These are phyloP conservation scores for Sardinella longiceps DNA, from an alignment of 2,797 vertebrate species.

Conservation along the genomic window DNA sequence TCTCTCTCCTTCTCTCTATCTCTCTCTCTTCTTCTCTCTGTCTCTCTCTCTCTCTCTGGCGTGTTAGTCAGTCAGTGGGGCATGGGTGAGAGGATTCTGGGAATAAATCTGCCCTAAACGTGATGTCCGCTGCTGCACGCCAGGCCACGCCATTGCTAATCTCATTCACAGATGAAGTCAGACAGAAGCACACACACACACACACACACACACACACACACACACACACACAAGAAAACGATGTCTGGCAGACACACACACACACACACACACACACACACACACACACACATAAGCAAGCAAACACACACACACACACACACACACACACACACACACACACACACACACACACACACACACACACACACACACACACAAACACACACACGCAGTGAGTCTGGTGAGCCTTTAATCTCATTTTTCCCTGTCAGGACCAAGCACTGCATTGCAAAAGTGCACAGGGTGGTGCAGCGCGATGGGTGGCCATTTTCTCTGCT, in stretches of 20 bases:
- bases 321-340: slow-evolving; percentile 10
- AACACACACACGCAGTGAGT: neutral
- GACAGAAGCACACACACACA: neutral
- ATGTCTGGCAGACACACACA: neutral
- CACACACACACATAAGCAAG: neutral
- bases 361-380: slow-evolving; percentile 2
- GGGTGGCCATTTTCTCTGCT: slow-evolving; percentile 28
- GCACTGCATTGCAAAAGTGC: neutral
- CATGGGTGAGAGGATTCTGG: slow-evolving; percentile 38
- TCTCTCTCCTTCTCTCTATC: neutral
- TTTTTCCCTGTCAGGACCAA: neutral
- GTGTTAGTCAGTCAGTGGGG: slow-evolving; percentile 12
- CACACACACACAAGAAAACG: neutral
- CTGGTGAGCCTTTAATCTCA: slow-evolving; percentile 3
- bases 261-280: neutral
- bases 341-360: neutral
- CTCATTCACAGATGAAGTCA: slow-evolving; percentile 21
- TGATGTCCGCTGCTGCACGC: slow-evolving; percentile 43
- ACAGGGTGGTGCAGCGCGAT: neutral
- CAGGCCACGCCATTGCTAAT: slow-evolving; percentile 35
- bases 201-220: neutral
- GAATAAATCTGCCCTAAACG: slow-evolving; percentile 47
- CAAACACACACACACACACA: neutral
- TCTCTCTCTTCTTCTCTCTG: neutral
- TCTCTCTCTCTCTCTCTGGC: neutral